These are phyloP conservation scores for Romanogobio albipinnatus DNA, from an alignment of 2,113 vertebrate genomes.

Conservation along the genomic window DNA sequence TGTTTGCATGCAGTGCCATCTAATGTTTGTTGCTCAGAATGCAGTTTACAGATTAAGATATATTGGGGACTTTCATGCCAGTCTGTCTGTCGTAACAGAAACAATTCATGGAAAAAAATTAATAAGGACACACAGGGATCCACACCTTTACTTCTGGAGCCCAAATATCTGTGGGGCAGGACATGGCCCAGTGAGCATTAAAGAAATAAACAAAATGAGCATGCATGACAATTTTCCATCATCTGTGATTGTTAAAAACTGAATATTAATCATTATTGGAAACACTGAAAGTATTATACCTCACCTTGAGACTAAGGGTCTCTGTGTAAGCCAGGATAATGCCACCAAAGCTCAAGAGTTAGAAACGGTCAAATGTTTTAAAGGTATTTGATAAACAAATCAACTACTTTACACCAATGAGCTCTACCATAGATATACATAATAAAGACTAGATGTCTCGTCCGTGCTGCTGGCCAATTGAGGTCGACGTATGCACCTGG, in stretches of 20 bases:
- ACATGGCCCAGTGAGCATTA: background rate
- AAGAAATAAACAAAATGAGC: no score
- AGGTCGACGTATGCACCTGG: no score
- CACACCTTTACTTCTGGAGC: background rate
- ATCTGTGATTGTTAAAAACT: background rate
- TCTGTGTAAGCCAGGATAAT: background rate
- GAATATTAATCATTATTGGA: background rate
- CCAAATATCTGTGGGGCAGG: background rate
- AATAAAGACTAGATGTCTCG: no score
- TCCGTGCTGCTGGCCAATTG: no score
- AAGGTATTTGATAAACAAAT: background rate
- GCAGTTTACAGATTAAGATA: background rate
- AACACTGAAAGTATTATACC: background rate
- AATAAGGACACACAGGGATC: background rate
- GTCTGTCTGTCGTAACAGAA: background rate
- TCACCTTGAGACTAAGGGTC: background rate
- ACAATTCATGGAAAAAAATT: background rate
- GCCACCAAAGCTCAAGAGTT: background rate
- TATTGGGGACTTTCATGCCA: background rate
- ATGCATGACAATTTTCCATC: background rate
- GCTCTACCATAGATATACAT: no score
- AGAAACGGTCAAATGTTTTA: background rate
- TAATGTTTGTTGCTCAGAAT: conserved; percentile 33
- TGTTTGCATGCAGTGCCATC: conserved; percentile 56
- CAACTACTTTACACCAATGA: background rate